Conservation (phyloP, 1,140 invertebrate genomes). For the Drusus annulatus region DNA sequence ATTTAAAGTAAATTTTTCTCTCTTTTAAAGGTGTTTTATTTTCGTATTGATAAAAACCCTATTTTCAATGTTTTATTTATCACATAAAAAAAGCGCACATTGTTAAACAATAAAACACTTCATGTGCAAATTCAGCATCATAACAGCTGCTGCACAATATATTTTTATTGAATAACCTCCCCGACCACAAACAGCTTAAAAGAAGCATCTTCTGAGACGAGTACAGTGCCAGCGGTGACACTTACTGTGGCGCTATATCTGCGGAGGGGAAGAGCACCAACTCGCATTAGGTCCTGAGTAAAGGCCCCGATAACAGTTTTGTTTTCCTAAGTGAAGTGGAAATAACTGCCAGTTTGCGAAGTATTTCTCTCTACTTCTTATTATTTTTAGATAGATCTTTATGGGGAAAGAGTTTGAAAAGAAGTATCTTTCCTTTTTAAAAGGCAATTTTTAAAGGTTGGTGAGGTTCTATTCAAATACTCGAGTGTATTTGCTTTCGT, state of each 20-base stretch:
- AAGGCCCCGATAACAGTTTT: conserved; percentile 48
- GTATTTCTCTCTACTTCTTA: background rate
- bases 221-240: background rate
- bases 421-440: background rate
- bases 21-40: too few species aligned
- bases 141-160: background rate
- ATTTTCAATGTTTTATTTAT: too few species aligned
- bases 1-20: too few species aligned
- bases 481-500: too few species aligned
- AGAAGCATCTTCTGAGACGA: background rate
- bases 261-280: conserved; percentile 1
- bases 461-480: too few species aligned
- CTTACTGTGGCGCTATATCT: conserved; percentile 9
- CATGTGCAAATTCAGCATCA: too few species aligned
- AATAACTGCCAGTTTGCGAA: conserved; percentile 33
- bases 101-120: too few species aligned
- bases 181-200: background rate
- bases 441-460: too few species aligned
- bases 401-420: background rate
- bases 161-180: conserved; percentile 1
- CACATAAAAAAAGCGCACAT: too few species aligned
- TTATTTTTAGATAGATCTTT: background rate
- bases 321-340: conserved; percentile 45
- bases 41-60: too few species aligned
- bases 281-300: conserved; percentile 30